These are phyloP conservation scores for Enteromius thamalakanensis DNA, from an alignment of 2,797 vertebrate species.

Conservation along the genomic window DNA sequence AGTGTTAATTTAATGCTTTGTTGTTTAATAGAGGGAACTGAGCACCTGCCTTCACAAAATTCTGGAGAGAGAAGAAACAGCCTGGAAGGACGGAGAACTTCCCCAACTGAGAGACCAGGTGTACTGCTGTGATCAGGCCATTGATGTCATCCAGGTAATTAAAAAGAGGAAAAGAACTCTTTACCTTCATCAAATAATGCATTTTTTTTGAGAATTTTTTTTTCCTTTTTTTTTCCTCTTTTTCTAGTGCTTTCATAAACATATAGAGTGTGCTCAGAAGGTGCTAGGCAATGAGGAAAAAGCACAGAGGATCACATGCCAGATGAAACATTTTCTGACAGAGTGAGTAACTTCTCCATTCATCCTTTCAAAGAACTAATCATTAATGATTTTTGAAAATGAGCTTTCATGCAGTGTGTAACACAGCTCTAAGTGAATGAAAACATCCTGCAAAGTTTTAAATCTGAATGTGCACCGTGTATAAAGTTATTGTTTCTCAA, in stretches of 20 bases:
- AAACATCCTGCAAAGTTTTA: too few species aligned
- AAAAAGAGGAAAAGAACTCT: not conserved
- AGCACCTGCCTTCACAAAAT: conserved; percentile 67
- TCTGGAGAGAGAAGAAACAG: conserved; percentile 73
- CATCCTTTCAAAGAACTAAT: too few species aligned
- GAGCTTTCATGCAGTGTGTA: too few species aligned
- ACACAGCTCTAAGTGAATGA: too few species aligned
- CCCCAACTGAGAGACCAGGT: conserved; percentile 74
- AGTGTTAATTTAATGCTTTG: not conserved
- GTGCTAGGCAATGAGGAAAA: conserved; percentile 61
- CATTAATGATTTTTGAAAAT: too few species aligned
- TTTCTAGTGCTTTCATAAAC: conserved; percentile 68
- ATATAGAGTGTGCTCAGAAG: conserved; percentile 42
- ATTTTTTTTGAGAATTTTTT: too few species aligned
- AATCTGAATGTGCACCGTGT: too few species aligned
- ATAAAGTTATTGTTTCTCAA: too few species aligned
- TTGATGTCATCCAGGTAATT: conserved; percentile 87
- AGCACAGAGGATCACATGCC: conserved; percentile 54
- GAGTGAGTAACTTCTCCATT: conserved; percentile 63
- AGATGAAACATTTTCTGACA: conserved; percentile 61
- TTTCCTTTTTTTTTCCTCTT: too few species aligned
- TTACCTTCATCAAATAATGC: not conserved
- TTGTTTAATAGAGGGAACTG: conserved; percentile 71
- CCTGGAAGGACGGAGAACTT: conserved; percentile 72
- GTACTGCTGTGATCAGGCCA: conserved; percentile 81